Conservation (phyloP, 1,140 invertebrate genomes). For the Mya arenaria region DNA sequence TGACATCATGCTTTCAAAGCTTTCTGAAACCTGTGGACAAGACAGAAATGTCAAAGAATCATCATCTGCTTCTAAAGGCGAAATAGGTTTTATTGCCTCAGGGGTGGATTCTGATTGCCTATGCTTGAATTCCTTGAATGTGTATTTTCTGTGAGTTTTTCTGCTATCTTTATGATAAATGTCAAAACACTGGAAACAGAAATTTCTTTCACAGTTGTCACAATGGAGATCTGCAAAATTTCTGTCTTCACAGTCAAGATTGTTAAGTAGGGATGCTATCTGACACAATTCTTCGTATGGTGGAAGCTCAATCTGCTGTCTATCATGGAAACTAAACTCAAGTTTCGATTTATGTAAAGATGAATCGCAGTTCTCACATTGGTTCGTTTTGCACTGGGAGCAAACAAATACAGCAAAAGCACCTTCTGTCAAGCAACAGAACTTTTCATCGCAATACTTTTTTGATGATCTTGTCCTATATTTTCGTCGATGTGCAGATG, state of each 20-base stretch:
- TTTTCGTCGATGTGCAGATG: conserved; percentile 23
- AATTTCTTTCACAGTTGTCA: conserved; percentile 76
- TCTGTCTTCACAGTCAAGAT: conserved; percentile 69
- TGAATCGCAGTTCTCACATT: conserved; percentile 79
- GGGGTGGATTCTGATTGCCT: conserved; percentile 41
- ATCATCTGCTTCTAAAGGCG: conserved; percentile 66
- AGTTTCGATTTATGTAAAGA: conserved; percentile 77
- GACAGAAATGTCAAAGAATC: conserved; percentile 74
- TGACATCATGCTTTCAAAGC: conserved; percentile 58
- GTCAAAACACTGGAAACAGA: conserved; percentile 78
- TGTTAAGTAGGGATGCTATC: conserved; percentile 47
- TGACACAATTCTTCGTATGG: conserved; percentile 75
- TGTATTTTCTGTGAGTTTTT: conserved; percentile 67
- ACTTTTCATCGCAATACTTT: conserved; percentile 75
- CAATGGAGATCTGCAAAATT: conserved; percentile 80
- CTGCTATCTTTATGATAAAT: conserved; percentile 70
- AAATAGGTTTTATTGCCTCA: conserved; percentile 68
- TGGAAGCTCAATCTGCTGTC: conserved; percentile 67
- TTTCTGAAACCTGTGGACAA: conserved; percentile 66
- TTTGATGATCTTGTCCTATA: conserved; percentile 69
- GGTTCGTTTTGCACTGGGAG: conserved; percentile 78
- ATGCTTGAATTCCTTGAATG: conserved; percentile 63
- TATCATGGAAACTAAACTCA: conserved; percentile 76
- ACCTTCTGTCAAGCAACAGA: conserved; percentile 70
- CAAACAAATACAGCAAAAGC: conserved; percentile 77